phyloP scores from a whole-genome alignment of 2,888 invertebrate genomes.

The Scrobipalpa costella region DNA sequence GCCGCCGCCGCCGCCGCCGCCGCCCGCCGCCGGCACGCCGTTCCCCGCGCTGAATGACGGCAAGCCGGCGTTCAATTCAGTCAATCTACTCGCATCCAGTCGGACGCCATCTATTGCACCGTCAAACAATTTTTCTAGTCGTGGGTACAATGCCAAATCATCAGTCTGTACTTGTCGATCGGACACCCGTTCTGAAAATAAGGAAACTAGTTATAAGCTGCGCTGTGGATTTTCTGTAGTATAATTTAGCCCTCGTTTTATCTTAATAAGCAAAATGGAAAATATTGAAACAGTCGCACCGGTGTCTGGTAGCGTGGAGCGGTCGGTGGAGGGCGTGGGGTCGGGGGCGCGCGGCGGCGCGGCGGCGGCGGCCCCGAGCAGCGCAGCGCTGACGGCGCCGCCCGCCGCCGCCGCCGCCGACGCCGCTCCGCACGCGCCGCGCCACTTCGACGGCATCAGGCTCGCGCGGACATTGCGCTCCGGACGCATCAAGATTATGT shows the following conservation, averaged over 20 bases:
- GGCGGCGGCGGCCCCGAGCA: slow-evolving; percentile 58
- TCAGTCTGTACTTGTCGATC: slow-evolving; percentile 70
- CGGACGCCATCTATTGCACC: background rate
- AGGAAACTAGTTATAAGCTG: background rate
- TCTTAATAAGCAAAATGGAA: no score
- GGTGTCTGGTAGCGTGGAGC: slow-evolving; percentile 52
- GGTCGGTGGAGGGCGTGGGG: slow-evolving; percentile 44
- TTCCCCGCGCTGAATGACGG: background rate
- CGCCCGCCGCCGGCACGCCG: background rate
- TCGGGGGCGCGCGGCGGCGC: slow-evolving; percentile 50
- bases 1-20: background rate
- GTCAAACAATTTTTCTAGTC: slow-evolving; percentile 25
- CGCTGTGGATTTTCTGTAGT: no score
- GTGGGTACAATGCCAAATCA: slow-evolving; percentile 46
- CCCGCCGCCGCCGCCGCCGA: slow-evolving; percentile 35
- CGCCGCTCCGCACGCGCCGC: slow-evolving; percentile 42
- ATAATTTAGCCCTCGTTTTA: no score
- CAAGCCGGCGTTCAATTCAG: background rate
- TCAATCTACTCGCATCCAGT: slow-evolving; percentile 3
- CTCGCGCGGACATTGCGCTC: slow-evolving; percentile 68
- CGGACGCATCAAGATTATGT: slow-evolving; percentile 65
- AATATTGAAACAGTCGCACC: slow-evolving; percentile 31
- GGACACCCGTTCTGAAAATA: slow-evolving; percentile 47
- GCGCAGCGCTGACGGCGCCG: slow-evolving; percentile 36
- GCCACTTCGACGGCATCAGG: slow-evolving; percentile 60